Evolutionary conservation across 2,113 vertebrate genomes (phyloP).

Genomic region (Lagopus muta): DNA sequence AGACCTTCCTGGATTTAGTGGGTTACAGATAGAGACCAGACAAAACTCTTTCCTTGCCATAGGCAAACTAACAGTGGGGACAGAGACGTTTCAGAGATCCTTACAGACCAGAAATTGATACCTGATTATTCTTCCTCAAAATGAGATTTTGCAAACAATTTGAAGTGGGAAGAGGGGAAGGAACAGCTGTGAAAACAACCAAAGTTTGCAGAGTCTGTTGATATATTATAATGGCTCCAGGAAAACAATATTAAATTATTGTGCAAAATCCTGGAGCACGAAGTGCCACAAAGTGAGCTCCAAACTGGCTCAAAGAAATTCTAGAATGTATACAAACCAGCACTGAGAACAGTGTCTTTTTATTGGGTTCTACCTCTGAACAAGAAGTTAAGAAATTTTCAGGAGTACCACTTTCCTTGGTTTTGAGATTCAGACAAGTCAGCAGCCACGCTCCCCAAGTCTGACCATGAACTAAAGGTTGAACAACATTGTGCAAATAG

Average conservation of each 20-base stretch:
- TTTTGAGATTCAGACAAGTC: neutral
- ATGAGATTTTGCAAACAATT: neutral
- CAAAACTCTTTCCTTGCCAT: neutral
- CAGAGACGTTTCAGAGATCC: neutral
- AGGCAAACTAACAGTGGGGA: neutral
- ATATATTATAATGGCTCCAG: neutral
- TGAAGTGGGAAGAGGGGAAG: neutral
- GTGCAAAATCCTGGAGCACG: neutral
- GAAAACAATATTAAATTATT: neutral
- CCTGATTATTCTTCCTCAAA: conserved; percentile 1
- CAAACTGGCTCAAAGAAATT: neutral
- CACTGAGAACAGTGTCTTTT: neutral
- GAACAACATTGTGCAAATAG: neutral
- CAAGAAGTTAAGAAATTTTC: neutral
- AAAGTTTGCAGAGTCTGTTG: neutral
- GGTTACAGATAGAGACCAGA: neutral
- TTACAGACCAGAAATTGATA: neutral
- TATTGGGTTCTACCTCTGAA: neutral
- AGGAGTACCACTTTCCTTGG: neutral
- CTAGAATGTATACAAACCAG: neutral
- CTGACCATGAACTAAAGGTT: neutral
- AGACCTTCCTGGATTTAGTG: neutral
- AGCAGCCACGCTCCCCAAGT: neutral
- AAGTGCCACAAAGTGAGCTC: neutral
- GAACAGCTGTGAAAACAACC: neutral